Evolutionary conservation across 2,888 invertebrate species (phyloP).

Genomic region (Ophion ventricosus): DNA sequence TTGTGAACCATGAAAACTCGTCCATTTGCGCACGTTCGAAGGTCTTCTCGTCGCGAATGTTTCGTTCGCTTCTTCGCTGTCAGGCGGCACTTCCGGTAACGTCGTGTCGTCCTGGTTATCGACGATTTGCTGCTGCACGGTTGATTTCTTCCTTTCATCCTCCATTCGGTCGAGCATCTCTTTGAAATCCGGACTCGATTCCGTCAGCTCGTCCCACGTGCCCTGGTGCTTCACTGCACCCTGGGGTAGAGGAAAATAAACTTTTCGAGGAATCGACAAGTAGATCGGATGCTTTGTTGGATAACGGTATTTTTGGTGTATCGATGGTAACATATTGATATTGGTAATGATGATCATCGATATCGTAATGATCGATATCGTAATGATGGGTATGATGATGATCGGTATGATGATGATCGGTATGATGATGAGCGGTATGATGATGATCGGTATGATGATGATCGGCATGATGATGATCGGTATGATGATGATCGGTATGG

Average conservation of each 20-base stretch:
- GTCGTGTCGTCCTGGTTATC: neutral
- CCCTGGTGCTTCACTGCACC: constrained; percentile 78
- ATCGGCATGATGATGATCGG: too few species aligned
- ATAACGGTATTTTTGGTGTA: neutral
- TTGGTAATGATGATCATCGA: too few species aligned
- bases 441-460: too few species aligned
- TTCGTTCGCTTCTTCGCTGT: neutral
- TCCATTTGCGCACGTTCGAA: constrained; percentile 21
- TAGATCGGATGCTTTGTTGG: neutral
- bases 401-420: too few species aligned
- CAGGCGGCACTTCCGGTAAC: neutral
- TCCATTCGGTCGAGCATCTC: constrained; percentile 64
- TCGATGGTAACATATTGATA: too few species aligned
- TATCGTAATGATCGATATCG: too few species aligned
- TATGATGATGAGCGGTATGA: too few species aligned
- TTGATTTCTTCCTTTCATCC: constrained; percentile 30
- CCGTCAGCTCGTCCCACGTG: constrained; percentile 77
- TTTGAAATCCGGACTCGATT: constrained; percentile 76
- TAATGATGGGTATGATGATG: too few species aligned
- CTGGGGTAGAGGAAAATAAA: constrained; percentile 58
- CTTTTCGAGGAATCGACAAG: neutral
- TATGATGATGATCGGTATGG: too few species aligned
- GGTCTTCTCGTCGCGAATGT: constrained; percentile 3
- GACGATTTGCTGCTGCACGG: neutral
- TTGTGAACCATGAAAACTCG: constrained; percentile 26